A percentile compares a stretch with the other conserved stretches of the same genome.
phyloP scores from a whole-genome alignment of 2,797 vertebrate genomes.

The Hemibagrus guttatus region DNA sequence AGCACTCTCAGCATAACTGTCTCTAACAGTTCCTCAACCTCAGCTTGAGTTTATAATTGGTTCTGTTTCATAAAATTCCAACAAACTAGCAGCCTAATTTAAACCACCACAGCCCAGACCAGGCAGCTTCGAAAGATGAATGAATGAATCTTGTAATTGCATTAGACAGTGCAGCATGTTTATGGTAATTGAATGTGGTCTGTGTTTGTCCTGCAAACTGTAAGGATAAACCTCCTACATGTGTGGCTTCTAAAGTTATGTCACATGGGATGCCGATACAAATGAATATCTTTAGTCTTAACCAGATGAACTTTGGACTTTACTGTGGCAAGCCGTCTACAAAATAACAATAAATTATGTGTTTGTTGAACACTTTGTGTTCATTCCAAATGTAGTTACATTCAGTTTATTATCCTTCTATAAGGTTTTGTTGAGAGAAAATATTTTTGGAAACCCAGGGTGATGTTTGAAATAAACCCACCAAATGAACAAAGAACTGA shows the following conservation, averaged over 20 bases:
- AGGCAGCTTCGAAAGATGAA: not conserved
- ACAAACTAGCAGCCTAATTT: too few species aligned
- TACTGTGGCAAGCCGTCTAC: not conserved
- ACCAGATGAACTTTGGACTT: not conserved
- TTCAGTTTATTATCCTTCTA: not conserved
- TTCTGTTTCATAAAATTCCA: not conserved
- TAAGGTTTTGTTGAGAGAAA: not conserved
- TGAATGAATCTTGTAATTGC: not conserved
- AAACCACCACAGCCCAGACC: not conserved
- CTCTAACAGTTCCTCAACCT: not conserved
- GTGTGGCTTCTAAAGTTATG: not conserved
- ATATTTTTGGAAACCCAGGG: not conserved
- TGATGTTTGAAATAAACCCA: not conserved
- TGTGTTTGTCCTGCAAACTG: not conserved
- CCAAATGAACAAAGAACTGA: not conserved
- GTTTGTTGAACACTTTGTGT: not conserved
- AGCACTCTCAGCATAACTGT: not conserved
- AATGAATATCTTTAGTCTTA: not conserved
- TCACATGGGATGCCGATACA: not conserved
- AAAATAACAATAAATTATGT: not conserved
- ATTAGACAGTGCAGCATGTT: not conserved
- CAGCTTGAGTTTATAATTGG: not conserved
- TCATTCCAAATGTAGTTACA: not conserved
- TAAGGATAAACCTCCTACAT: not conserved
- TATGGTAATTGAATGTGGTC: not conserved